Conservation (phyloP, 2,888 invertebrate genomes). For the Odontothrips loti region DNA sequence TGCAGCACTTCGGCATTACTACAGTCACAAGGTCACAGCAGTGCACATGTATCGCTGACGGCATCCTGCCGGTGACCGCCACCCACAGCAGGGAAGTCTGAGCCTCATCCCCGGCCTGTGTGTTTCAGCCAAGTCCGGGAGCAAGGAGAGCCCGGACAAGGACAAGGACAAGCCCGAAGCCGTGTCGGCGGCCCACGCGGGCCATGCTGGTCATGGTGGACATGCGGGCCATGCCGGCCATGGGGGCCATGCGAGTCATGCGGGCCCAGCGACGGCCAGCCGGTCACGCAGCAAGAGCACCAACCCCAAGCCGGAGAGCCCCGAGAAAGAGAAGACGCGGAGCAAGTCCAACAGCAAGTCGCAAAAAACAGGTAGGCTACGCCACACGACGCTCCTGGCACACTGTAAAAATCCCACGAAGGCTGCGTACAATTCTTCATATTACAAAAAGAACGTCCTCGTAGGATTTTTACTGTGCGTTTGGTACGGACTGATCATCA, state of each 20-base stretch:
- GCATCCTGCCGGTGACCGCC: no score
- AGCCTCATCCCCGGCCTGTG: not conserved
- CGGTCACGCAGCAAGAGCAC: conserved; percentile 7
- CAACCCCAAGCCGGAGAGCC: conserved; percentile 18
- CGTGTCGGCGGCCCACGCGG: not conserved
- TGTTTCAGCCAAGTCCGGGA: conserved; percentile 21
- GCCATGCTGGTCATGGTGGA: no score
- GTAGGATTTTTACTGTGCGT: not conserved
- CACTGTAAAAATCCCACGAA: not conserved
- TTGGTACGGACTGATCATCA: no score
- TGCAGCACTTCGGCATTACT: no score
- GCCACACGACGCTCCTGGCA: not conserved
- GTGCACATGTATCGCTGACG: no score
- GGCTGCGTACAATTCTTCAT: no score
- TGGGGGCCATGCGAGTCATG: no score
- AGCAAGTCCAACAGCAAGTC: conserved; percentile 15
- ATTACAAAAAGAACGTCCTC: not conserved
- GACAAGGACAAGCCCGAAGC: not conserved
- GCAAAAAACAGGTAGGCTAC: not conserved
- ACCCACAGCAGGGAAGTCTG: no score
- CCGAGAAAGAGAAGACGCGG: not conserved
- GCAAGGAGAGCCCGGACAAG: conserved; percentile 15
- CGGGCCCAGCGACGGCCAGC: not conserved
- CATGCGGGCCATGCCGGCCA: no score
- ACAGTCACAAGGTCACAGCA: no score